phyloP scores from a whole-genome alignment of 2,888 invertebrate species.

The Myopa tessellatipennis region DNA sequence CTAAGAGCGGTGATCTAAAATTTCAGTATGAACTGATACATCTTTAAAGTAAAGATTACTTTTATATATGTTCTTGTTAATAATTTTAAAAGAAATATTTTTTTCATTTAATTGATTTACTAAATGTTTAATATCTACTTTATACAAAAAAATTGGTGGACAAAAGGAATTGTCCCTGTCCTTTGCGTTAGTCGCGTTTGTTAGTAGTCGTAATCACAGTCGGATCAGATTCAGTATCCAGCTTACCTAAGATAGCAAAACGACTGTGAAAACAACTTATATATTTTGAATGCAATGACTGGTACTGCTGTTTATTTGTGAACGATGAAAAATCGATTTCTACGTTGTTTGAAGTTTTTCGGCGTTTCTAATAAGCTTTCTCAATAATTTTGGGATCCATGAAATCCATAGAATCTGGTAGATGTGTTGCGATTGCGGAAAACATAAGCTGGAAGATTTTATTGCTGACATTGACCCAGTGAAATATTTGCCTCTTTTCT shows the following conservation, averaged over 20 bases:
- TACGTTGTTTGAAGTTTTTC: background rate
- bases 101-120: slow-evolving; percentile 16
- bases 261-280: too few relatives aligned
- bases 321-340: too few relatives aligned
- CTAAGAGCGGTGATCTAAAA: background rate
- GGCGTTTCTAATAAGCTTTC: background rate
- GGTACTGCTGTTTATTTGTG: background rate
- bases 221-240: too few relatives aligned
- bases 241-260: background rate
- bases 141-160: slow-evolving; percentile 27
- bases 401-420: background rate
- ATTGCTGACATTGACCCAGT: background rate
- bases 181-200: background rate
- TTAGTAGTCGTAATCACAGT: background rate
- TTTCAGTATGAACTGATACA: slow-evolving; percentile 26
- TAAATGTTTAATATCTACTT: slow-evolving; percentile 19
- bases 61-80: slow-evolving; percentile 35
- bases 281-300: too few relatives aligned
- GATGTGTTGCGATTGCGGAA: background rate
- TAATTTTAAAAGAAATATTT: slow-evolving; percentile 32
- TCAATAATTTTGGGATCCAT: background rate
- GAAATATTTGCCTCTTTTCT: background rate
- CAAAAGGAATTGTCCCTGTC: slow-evolving; percentile 20
- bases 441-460: background rate
- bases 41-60: slow-evolving; percentile 35